phyloP scores from a whole-genome alignment of 2,888 invertebrate species.

The Stenodema calcarata region DNA sequence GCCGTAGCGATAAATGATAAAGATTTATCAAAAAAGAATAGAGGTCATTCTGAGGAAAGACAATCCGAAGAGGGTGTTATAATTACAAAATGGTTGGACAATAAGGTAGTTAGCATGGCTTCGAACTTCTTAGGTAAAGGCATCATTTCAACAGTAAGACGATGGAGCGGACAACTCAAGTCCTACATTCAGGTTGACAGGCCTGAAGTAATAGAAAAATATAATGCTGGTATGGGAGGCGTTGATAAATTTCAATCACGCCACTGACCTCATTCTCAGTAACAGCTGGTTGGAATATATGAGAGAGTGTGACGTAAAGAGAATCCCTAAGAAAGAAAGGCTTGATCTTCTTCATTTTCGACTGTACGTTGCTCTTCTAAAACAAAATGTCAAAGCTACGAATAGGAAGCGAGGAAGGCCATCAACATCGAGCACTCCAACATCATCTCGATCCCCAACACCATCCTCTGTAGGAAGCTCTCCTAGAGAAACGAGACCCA shows the following conservation, averaged over 20 bases:
- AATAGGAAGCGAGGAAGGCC: background rate
- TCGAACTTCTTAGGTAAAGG: constrained; percentile 55
- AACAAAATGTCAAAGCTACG: background rate
- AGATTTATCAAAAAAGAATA: background rate
- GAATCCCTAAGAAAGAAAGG: background rate
- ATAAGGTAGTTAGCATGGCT: constrained; percentile 53
- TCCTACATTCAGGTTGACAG: constrained; percentile 52
- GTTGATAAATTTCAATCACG: background rate
- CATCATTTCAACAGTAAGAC: constrained; percentile 40
- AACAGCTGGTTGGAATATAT: background rate
- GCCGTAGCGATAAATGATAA: constrained; percentile 42
- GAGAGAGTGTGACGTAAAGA: background rate
- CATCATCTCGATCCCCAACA: background rate
- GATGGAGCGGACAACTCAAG: constrained; percentile 54
- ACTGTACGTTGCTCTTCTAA: background rate
- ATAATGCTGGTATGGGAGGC: constrained; percentile 49
- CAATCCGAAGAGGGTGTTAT: background rate
- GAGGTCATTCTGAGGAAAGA: background rate
- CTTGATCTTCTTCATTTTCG: background rate
- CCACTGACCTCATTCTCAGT: background rate
- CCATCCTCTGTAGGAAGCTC: background rate
- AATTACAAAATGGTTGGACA: constrained; percentile 55
- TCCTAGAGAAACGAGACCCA: background rate
- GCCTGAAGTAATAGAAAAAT: constrained; percentile 55
- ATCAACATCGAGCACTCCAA: background rate